Evolutionary conservation across 2,888 invertebrate species (phyloP), one percentile per base, ranked within the genome.

Genomic region (Drosophila longiperda): DNA sequence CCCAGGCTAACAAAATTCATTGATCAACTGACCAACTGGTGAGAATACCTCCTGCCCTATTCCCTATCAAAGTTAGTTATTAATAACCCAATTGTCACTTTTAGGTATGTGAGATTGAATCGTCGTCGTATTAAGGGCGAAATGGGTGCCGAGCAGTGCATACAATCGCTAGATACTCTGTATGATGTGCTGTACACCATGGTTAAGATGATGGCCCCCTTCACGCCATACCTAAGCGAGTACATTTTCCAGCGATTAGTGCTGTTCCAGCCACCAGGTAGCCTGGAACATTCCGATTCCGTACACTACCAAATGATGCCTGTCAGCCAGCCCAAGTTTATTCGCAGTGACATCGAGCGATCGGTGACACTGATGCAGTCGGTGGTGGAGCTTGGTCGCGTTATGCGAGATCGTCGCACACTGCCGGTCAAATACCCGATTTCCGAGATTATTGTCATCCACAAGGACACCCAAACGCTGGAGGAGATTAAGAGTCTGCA

Each of bases 11-110:
- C 99, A 0, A 98, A 98, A 92, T 99, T 98, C 93, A 98, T 99
- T 80, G 99, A 99, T 91, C 97, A 99, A 91, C 95, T 99, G 5
- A 99, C 99, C 34, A 99, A 99, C 93, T 99, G 99, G 99, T 91
- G 63, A 61, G 81, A 29, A 0, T 2, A 15, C 0, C 11, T 15
- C 2, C 4, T n/a, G 2, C 3, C 29, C 17, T 54, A 8, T 4
- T 2, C 15, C 3, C 7, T 8, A 23, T 20, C 20, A 15, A 15
- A 23, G 0, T 2, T n/a, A 4, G 6, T 45, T 15, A 26, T 23
- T 23, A 2, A 33, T 20, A 42, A 23, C 34, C n/a, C 2, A 29
- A 15, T 4, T 26, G 34, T 40, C 48, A 7, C 0, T 23, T 60
- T 17, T 12, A 91, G 91, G 91, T 99, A 99, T 92, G 98, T 99